phyloP scores from a whole-genome alignment of 1,140 invertebrate species.

The Pseudomyrmex cubaensis region DNA sequence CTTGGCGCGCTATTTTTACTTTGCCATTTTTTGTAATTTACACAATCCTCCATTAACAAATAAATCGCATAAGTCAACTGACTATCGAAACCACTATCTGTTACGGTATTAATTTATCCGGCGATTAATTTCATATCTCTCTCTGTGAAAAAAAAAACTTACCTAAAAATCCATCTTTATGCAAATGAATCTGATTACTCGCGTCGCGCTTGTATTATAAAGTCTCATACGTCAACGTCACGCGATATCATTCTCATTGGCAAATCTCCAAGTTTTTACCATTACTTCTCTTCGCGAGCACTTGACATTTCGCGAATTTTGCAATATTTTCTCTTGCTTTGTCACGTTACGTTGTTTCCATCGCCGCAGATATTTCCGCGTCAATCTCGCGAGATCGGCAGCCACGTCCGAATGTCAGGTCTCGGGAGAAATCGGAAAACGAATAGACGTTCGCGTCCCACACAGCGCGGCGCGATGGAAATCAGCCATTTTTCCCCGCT shows the following conservation, averaged over 20 bases:
- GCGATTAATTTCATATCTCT: not conserved
- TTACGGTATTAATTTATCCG: not conserved
- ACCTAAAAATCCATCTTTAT: not conserved
- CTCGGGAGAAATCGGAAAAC: constrained; percentile 55
- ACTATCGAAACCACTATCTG: too few species aligned
- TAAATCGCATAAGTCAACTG: too few species aligned
- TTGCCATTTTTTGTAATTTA: not conserved
- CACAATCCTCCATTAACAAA: not conserved
- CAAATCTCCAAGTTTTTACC: constrained; percentile 8
- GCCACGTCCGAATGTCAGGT: constrained; percentile 9
- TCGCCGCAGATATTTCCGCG: constrained; percentile 36
- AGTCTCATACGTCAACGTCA: constrained; percentile 1
- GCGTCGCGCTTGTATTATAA: not conserved
- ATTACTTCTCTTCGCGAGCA: constrained; percentile 11
- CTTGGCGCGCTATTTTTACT: not conserved
- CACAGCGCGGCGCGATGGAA: not conserved
- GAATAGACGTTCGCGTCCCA: not conserved
- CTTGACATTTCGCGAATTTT: constrained; percentile 18
- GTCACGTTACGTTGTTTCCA: constrained; percentile 27
- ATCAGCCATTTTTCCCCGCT: constrained; percentile 3
- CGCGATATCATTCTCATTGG: not conserved
- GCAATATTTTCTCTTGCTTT: constrained; percentile 1
- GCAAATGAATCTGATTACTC: not conserved
- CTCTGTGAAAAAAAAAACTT: not conserved
- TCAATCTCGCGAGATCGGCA: constrained; percentile 24